These are phyloP conservation scores for Camponotus floridanus DNA, from an alignment of 1,140 invertebrate genomes.

Conservation along the genomic window DNA sequence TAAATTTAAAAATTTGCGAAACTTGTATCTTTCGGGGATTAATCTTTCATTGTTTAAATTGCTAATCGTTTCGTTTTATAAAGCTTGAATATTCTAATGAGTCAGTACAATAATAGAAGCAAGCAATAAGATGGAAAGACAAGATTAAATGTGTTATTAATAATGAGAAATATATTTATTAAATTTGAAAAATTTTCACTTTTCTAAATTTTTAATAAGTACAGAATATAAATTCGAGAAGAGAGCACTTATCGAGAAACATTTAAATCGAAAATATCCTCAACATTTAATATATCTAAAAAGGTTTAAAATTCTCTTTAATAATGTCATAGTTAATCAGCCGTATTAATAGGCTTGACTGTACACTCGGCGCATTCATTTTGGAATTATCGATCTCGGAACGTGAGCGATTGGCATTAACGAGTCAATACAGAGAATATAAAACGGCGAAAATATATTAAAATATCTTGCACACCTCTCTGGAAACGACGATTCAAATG, in stretches of 20 bases:
- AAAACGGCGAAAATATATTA: conserved; percentile 38
- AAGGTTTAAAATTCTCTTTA: not conserved
- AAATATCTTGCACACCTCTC: not conserved
- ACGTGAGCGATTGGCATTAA: not conserved
- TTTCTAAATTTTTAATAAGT: no score
- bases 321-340: not conserved
- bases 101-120: not conserved
- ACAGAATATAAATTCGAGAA: no score
- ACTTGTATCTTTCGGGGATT: not conserved
- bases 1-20: not conserved
- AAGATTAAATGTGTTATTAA: not conserved
- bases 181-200: not conserved
- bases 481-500: conserved; percentile 29
- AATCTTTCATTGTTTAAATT: no score
- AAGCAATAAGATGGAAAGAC: no score
- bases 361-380: not conserved
- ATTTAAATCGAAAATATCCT: not conserved
- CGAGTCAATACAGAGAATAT: not conserved
- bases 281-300: not conserved
- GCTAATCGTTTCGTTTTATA: no score
- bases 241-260: not conserved
- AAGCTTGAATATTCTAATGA: no score
- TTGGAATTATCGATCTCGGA: not conserved
- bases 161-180: not conserved
- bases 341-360: conserved; percentile 9